Conservation (phyloP, 2,113 vertebrate genomes). For the Pseudorasbora parva region DNA sequence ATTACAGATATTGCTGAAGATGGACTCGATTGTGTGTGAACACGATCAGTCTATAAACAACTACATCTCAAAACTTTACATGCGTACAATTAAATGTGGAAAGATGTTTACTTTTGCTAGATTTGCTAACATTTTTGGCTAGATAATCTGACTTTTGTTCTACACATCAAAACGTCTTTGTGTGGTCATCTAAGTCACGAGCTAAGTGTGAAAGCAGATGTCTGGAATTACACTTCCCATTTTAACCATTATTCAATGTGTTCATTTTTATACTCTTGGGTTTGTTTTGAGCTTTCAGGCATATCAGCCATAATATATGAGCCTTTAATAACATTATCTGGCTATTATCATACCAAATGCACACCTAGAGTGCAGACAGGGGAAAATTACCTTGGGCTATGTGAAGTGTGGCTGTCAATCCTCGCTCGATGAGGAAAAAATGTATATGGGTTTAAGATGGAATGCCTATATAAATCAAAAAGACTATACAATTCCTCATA, state of each 20-base stretch:
- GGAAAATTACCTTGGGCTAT: slow-evolving; percentile 66
- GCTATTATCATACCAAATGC: slow-evolving; percentile 67
- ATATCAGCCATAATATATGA: slow-evolving; percentile 74
- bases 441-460: not conserved
- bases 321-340: slow-evolving; percentile 69
- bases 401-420: slow-evolving; percentile 64
- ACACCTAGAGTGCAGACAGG: slow-evolving; percentile 63
- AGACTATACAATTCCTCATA: not conserved
- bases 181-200: not conserved
- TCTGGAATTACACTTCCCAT: slow-evolving; percentile 41
- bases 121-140: not conserved
- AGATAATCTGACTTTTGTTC: not conserved
- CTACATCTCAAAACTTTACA: not conserved
- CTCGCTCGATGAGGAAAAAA: slow-evolving; percentile 32
- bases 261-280: slow-evolving; percentile 58
- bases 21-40: not conserved
- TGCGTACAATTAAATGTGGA: not conserved
- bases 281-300: slow-evolving; percentile 51
- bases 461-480: slow-evolving; percentile 10
- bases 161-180: not conserved
- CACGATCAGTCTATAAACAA: not conserved
- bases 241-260: slow-evolving; percentile 57
- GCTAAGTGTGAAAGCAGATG: not conserved
- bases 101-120: not conserved
- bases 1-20: not conserved